Evolutionary conservation across 2,113 vertebrate genomes (phyloP).

Genomic region (Lophius piscatorius): DNA sequence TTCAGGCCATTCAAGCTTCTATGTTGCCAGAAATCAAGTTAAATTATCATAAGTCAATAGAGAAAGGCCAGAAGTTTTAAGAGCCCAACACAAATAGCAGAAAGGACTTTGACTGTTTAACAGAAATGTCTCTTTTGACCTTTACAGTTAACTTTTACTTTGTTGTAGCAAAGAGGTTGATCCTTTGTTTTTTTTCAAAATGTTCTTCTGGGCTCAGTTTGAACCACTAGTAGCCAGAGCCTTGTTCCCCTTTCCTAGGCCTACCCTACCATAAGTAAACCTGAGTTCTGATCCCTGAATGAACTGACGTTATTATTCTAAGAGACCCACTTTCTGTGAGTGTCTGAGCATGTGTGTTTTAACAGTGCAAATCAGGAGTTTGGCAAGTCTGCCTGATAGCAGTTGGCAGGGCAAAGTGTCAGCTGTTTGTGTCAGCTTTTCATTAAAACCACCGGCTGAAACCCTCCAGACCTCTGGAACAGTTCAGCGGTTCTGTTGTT

Average conservation of each 20-base stretch:
- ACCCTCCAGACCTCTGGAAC: slow-evolving; percentile 59
- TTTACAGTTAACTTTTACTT: neutral
- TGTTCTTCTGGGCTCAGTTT: neutral
- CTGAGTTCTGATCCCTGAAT: slow-evolving; percentile 33
- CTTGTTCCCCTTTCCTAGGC: slow-evolving; percentile 32
- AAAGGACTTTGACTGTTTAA: slow-evolving; percentile 7
- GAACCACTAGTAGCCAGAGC: slow-evolving; percentile 21
- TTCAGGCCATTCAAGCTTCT: neutral
- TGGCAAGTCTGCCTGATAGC: slow-evolving; percentile 50
- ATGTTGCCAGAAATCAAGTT: neutral
- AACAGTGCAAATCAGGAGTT: slow-evolving; percentile 39
- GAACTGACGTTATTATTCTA: slow-evolving; percentile 59
- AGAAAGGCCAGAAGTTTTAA: neutral
- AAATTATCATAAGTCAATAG: slow-evolving; percentile 24
- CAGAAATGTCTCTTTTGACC: slow-evolving; percentile 4
- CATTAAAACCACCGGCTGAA: slow-evolving; percentile 57
- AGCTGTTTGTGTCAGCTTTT: slow-evolving; percentile 62
- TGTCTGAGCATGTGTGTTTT: slow-evolving; percentile 15
- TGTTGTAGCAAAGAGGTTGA: too few relatives aligned
- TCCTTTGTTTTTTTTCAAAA: slow-evolving; percentile 16
- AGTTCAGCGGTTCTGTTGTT: slow-evolving; percentile 45
- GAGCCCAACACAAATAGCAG: neutral
- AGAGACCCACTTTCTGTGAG: slow-evolving; percentile 18
- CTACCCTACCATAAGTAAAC: slow-evolving; percentile 29
- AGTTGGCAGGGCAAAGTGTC: slow-evolving; percentile 58